These are phyloP conservation scores for Megaceryle alcyon DNA, from an alignment of 2,797 vertebrate genomes.

Conservation along the genomic window DNA sequence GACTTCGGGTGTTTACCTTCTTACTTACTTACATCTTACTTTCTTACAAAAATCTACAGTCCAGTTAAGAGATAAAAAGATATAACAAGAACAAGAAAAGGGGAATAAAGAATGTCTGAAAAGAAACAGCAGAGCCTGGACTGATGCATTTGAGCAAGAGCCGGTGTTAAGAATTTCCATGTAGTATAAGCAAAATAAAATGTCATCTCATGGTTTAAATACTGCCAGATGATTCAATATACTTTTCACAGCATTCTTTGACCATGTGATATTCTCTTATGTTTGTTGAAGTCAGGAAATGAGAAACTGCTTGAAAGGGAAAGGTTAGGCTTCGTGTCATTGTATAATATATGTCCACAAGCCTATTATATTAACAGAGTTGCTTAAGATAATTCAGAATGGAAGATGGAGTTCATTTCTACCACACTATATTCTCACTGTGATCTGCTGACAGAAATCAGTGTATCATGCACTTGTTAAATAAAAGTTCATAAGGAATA, in stretches of 20 bases:
- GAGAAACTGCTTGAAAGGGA: slow-evolving; percentile 68
- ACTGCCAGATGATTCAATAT: slow-evolving; percentile 69
- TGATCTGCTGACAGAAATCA: slow-evolving; percentile 26
- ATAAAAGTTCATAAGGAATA: not conserved
- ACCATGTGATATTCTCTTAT: slow-evolving; percentile 56
- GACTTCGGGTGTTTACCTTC: not conserved
- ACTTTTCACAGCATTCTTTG: slow-evolving; percentile 64
- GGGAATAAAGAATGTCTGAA: slow-evolving; percentile 35
- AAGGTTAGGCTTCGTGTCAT: slow-evolving; percentile 56
- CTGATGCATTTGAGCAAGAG: slow-evolving; percentile 29
- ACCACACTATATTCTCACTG: slow-evolving; percentile 1
- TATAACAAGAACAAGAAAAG: slow-evolving; percentile 17
- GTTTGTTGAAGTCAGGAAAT: slow-evolving; percentile 68
- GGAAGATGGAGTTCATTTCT: slow-evolving; percentile 40
- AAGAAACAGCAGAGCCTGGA: slow-evolving; percentile 38
- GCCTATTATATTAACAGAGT: slow-evolving; percentile 48
- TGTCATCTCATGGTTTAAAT: slow-evolving; percentile 66
- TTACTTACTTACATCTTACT: no score
- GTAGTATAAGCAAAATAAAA: slow-evolving; percentile 70
- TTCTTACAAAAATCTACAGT: not conserved
- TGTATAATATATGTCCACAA: slow-evolving; percentile 56
- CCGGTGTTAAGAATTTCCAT: slow-evolving; percentile 65
- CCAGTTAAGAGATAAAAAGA: slow-evolving; percentile 17
- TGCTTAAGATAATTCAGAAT: slow-evolving; percentile 33
- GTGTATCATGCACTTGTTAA: not conserved